Evolutionary conservation across 2,797 vertebrate species (phyloP).

Genomic region (Chloroceryle amazona): DNA sequence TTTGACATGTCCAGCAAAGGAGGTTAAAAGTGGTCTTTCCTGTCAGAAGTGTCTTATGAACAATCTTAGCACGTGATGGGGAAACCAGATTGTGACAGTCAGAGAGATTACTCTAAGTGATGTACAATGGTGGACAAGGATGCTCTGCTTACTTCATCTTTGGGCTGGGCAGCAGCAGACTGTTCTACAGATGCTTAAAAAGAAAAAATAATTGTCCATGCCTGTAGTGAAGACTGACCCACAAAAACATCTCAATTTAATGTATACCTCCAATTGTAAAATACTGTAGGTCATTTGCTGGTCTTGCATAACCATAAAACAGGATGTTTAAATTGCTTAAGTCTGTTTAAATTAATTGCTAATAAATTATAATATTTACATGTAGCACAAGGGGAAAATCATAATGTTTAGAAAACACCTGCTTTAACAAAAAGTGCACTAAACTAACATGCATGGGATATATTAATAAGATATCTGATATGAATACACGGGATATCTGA

Average conservation of each 20-base stretch:
- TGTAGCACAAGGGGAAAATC: neutral
- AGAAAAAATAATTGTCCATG: neutral
- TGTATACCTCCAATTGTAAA: neutral
- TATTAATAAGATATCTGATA: neutral
- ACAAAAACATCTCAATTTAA: neutral
- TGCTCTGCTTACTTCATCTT: neutral
- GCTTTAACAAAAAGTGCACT: neutral
- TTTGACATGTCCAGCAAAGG: neutral
- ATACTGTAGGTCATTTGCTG: neutral
- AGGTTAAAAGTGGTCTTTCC: neutral
- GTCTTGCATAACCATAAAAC: neutral
- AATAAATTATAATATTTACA: neutral
- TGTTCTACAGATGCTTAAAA: neutral
- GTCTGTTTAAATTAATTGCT: neutral
- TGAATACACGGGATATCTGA: neutral
- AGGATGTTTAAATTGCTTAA: neutral
- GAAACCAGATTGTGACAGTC: neutral
- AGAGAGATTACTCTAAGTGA: neutral
- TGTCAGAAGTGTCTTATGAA: neutral
- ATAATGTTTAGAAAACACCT: neutral
- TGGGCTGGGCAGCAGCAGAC: neutral
- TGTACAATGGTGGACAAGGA: neutral
- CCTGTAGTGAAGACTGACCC: neutral
- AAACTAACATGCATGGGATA: neutral
- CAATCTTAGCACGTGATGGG: accelerated